Evolutionary conservation across 2,888 invertebrate species (phyloP), one percentile per base, ranked within the genome.

Genomic region (Dioctria linearis): DNA sequence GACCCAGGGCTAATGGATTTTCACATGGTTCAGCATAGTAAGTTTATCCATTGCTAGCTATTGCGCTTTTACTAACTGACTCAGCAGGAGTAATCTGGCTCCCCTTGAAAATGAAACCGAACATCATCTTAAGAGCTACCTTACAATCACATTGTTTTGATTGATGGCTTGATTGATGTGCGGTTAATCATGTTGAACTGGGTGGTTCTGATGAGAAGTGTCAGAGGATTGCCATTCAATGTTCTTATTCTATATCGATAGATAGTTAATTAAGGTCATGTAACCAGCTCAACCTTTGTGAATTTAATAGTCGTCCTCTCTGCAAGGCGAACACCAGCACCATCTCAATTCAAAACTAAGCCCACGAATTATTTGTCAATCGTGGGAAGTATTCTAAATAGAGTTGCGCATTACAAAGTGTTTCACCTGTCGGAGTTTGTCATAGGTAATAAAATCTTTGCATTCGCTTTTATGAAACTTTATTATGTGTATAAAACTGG

Each of bases 131-230:
- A 42, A 66, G 37, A 4, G 11, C 43, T 46, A 43, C 66, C 37
- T 63, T 63, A 63, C 40, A 39, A 63, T 39, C 63, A 63, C 63
- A 6, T 37, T 40, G 40, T 11, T 61, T 61, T 65, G 65, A 65
- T 65, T 65, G 65, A 65, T 65, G 65, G 5, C 65, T 65, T 65
- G 66, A 66, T 66, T 66, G 66, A 66, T 66, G 46, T 43, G 66
- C 66, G 66, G 46, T 46, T 66, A 66, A n/a, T 9, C 42, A 63
- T 8, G 6, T 6, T 37, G 6, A 9, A 37, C 11, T 63, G 40
- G 63, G 8, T 37, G 40, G 39, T 4, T 54, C 11, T 54, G 11
- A 4, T 54, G 6, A 11, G 54, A 54, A 54, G 1, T 9, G 6
- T 46, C 54, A 54, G 6, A 11, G 2, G 11, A 54, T 54, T 9